Percentiles rank a stretch among this genome's conserved stretches.
Conservation (phyloP, 2,797 vertebrate species). For the Yasuhikotakia modesta region DNA sequence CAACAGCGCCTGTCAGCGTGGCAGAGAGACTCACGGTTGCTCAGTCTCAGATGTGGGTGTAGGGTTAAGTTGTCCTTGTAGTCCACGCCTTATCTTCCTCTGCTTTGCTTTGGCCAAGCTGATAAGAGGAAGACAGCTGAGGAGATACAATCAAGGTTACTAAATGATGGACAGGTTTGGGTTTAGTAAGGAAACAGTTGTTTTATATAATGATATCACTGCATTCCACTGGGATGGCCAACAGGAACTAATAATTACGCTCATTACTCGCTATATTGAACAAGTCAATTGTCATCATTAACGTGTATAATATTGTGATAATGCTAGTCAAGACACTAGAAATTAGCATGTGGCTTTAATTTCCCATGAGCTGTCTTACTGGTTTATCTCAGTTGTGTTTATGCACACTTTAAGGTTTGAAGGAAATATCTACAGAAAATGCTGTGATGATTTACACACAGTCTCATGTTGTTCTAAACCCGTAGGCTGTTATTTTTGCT, state of each 20-base stretch:
- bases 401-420: background rate
- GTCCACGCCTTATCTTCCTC: slow-evolving; percentile 40
- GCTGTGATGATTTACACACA: no score
- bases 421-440: background rate
- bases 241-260: background rate
- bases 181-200: slow-evolving; percentile 6
- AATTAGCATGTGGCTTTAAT: background rate
- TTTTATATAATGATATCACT: background rate
- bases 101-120: slow-evolving; percentile 38
- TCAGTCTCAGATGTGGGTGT: slow-evolving; percentile 26
- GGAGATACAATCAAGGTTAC: slow-evolving; percentile 24
- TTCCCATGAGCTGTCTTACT: background rate
- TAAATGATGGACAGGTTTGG: slow-evolving; percentile 45
- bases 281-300: background rate
- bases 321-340: background rate
- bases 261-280: background rate
- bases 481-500: no score
- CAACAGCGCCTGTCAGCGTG: background rate
- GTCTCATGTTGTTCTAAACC: no score
- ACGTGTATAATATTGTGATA: slow-evolving; percentile 1
- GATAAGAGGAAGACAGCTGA: slow-evolving; percentile 44
- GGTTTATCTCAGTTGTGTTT: no score
- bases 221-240: background rate
- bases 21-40: background rate
- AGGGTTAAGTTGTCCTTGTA: slow-evolving; percentile 38